Evolutionary conservation across 2,888 invertebrate species (phyloP), one percentile per base, ranked within the genome.

Genomic region (Stenolophus ochropezus): DNA sequence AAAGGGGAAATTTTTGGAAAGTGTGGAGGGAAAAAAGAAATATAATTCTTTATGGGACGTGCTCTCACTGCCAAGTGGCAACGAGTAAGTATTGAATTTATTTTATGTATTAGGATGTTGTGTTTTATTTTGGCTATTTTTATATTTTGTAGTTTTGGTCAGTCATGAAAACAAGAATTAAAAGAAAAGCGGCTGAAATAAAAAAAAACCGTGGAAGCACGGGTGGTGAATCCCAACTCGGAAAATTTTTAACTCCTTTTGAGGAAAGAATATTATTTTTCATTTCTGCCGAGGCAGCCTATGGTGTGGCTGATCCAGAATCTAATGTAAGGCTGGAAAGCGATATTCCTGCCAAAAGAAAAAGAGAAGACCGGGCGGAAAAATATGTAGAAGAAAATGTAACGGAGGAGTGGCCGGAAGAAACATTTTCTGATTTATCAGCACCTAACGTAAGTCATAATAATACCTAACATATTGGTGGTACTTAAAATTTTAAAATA

Each of bases 1-100:
- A n/a, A 71, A 71, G n/a, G 47, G 71, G n/a, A 47, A 71, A 71
- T 71, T 71, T 71, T 20, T 71, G 18, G 71, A 71, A 18, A 71
- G 42, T 71, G 42, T 71, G 42, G 47, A 71, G 69, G 69, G 25
- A 16, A 69, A 69, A 27, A 69, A 69, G 2, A 27, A 16, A n/a
- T 27, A 69, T 16, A 69, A 69, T 69, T 23, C 33, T 11, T 27
- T 69, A 11, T 69, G 69, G 69, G 69, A 69, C 3, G 69, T 69
- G 27, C 27, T 69, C 4, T 4, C 33, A 4, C 71, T 1, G 11
- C 18, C 3, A 47, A 71, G 18, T 71, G 47, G 71, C 71, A 71
- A 20, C 71, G 71, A 42, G 71, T 71, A 20, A 71, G 71, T 71
- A 47, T 71, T 18, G 14, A 25, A 65, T 71, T 71, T 71, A 20